Evolutionary conservation across 2,797 vertebrate genomes (phyloP).

Genomic region (Phrynocephalus vlangalii): DNA sequence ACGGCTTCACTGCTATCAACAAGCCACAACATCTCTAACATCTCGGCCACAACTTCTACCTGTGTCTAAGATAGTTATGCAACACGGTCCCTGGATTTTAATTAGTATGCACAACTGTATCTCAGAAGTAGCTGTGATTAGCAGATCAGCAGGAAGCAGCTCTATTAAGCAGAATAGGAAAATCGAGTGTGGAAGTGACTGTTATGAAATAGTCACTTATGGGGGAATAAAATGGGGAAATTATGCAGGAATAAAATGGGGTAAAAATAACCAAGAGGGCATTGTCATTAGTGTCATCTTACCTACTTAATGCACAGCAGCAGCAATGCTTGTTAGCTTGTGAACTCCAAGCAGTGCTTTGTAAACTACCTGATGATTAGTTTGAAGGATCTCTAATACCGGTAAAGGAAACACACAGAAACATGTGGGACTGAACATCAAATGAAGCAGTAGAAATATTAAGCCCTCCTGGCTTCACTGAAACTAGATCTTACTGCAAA

Average conservation of each 20-base stretch:
- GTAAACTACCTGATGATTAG: constrained; percentile 59
- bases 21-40: neutral
- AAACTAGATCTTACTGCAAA: constrained; percentile 40
- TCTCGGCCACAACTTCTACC: neutral
- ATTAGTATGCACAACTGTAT: constrained; percentile 51
- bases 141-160: neutral
- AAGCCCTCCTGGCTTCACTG: constrained; percentile 54
- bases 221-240: constrained; percentile 68
- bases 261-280: constrained; percentile 45
- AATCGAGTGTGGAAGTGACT: constrained; percentile 61
- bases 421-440: constrained; percentile 55
- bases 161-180: constrained; percentile 46
- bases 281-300: constrained; percentile 1
- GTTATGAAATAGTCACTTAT: constrained; percentile 63
- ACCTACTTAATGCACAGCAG: neutral
- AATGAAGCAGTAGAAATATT: constrained; percentile 27
- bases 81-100: neutral
- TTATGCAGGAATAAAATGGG: constrained; percentile 62
- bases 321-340: constrained; percentile 3
- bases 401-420: neutral
- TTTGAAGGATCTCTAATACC: constrained; percentile 21
- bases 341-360: constrained; percentile 42
- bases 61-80: neutral
- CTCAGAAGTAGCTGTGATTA: constrained; percentile 51
- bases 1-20: neutral